Percentiles rank a stretch among this genome's conserved stretches.
phyloP scores from a whole-genome alignment of 2,113 vertebrate genomes.

The Mus pahari region DNA sequence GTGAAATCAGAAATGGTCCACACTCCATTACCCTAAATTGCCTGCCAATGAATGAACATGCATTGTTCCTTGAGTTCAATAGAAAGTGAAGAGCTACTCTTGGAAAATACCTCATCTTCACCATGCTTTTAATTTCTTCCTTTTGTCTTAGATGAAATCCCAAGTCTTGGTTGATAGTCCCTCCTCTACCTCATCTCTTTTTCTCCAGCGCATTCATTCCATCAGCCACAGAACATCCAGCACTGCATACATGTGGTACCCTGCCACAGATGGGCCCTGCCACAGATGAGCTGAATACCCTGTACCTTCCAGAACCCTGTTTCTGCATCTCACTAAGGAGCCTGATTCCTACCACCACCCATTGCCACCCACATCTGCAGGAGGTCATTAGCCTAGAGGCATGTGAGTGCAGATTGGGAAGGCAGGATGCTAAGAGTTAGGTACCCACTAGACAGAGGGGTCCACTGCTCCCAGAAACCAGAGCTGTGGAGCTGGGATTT shows the following conservation, averaged over 20 bases:
- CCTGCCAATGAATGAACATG: conserved; percentile 66
- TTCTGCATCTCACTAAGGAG: not conserved
- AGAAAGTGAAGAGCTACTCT: conserved; percentile 31
- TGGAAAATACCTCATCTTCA: not conserved
- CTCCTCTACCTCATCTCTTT: not conserved
- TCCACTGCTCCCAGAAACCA: not conserved
- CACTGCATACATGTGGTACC: fast-evolving
- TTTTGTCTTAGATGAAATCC: conserved; percentile 4
- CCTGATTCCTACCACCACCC: not conserved
- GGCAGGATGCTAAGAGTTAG: not conserved
- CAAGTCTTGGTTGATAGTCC: not conserved
- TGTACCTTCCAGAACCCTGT: not conserved
- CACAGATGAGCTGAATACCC: not conserved
- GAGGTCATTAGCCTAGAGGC: not conserved
- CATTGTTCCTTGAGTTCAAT: conserved; percentile 68
- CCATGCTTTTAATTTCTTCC: not conserved
- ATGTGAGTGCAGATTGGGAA: not conserved
- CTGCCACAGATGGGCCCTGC: not conserved
- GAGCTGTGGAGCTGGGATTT: fast-evolving
- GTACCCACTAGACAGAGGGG: fast-evolving
- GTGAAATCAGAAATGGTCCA: conserved; percentile 78
- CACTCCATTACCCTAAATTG: conserved; percentile 78
- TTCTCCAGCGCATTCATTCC: not conserved
- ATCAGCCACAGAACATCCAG: fast-evolving
- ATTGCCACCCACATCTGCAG: not conserved